A percentile compares a stretch with the other conserved stretches of the same genome.
phyloP scores from a whole-genome alignment of 2,113 vertebrate species.

The Smithornis capensis region DNA sequence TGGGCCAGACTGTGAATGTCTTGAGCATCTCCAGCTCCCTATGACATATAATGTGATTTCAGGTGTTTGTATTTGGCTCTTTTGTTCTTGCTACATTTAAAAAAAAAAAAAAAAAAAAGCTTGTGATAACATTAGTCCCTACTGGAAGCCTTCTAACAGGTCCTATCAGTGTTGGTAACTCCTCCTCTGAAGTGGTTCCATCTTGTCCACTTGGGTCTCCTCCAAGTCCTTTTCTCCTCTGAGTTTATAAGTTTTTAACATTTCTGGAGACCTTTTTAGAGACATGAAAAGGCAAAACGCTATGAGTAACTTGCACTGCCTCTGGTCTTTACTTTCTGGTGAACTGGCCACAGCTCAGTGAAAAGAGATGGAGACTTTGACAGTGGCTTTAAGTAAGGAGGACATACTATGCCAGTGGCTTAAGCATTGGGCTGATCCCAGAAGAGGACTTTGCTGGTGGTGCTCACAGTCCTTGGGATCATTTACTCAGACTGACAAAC shows the following conservation, averaged over 20 bases:
- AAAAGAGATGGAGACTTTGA: background rate
- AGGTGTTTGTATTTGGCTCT: background rate
- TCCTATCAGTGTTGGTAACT: background rate
- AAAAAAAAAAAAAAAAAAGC: background rate
- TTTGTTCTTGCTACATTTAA: accelerated
- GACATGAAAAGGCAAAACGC: background rate
- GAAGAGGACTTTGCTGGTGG: background rate
- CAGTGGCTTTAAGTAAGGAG: background rate
- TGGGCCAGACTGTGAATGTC: background rate
- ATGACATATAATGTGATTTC: background rate
- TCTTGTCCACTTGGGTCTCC: background rate
- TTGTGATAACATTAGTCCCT: background rate
- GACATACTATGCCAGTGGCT: background rate
- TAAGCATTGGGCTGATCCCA: background rate
- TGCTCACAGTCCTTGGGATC: background rate
- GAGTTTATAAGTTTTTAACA: background rate
- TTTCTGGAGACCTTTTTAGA: background rate
- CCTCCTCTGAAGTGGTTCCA: background rate
- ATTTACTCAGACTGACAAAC: background rate
- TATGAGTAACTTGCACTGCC: background rate
- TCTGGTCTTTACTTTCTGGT: background rate
- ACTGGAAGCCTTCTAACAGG: background rate
- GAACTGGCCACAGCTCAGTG: background rate
- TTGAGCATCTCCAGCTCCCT: background rate
- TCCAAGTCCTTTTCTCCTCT: background rate